phyloP scores from a whole-genome alignment of 2,888 invertebrate genomes.

The Papilio gigon region DNA sequence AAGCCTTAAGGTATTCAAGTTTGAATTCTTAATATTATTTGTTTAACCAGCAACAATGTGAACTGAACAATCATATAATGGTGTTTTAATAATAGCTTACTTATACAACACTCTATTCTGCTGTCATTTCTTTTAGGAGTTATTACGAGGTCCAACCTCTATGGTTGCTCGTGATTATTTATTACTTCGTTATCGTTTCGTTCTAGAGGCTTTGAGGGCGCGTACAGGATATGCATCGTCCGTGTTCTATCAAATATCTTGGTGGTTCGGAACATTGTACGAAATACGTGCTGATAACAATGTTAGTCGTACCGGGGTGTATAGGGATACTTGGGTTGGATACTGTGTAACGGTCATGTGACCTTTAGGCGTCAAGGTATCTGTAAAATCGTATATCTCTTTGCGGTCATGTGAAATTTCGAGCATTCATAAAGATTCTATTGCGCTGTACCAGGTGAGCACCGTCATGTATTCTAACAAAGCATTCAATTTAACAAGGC shows the following conservation, averaged over 20 bases:
- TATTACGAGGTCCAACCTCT: neutral
- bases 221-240: too few relatives aligned
- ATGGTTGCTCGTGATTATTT: neutral
- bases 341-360: too few relatives aligned
- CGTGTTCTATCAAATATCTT: too few relatives aligned
- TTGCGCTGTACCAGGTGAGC: neutral
- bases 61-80: slow-evolving; percentile 26
- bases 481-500: slow-evolving; percentile 63
- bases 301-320: too few relatives aligned
- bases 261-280: too few relatives aligned
- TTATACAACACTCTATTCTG: slow-evolving; percentile 22
- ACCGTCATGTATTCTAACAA: slow-evolving; percentile 46
- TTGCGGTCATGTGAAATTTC: neutral
- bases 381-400: neutral
- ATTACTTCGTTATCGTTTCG: too few relatives aligned
- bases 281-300: too few relatives aligned
- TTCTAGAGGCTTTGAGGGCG: too few relatives aligned
- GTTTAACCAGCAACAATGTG: slow-evolving; percentile 11
- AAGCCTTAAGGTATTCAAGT: neutral
- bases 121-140: slow-evolving; percentile 37
- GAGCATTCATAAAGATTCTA: neutral
- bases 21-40: slow-evolving; percentile 13
- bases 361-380: too few relatives aligned
- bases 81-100: slow-evolving; percentile 30
- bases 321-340: too few relatives aligned